Percentiles rank a stretch among this genome's conserved stretches.
Conservation (phyloP, 2,888 invertebrate genomes). For the Ectropis crepuscularia region DNA sequence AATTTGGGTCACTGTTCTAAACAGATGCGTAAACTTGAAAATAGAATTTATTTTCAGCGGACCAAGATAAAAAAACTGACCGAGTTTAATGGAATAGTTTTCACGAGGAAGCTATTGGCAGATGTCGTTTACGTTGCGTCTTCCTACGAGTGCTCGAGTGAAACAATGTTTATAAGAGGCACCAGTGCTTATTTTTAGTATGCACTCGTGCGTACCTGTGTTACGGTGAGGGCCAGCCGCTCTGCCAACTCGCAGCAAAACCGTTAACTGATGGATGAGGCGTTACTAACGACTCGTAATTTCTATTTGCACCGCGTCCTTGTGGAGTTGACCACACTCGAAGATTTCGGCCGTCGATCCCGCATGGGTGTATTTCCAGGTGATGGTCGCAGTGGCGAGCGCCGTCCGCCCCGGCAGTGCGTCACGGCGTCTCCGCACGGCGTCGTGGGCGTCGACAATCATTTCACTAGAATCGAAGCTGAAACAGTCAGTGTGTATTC, state of each 20-base stretch:
- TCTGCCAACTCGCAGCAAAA: conserved; percentile 67
- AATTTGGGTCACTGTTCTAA: conserved; percentile 75
- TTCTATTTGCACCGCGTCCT: conserved; percentile 59
- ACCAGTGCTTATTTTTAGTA: conserved; percentile 53
- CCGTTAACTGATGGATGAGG: conserved; percentile 70
- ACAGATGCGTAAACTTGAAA: conserved; percentile 77
- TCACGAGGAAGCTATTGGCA: conserved; percentile 8
- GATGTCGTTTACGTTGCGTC: neutral
- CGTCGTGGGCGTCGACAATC: conserved; percentile 71
- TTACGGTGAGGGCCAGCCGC: conserved; percentile 49
- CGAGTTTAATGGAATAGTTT: conserved; percentile 39
- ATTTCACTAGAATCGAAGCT: conserved; percentile 74
- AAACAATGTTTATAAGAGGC: conserved; percentile 32
- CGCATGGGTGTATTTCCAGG: conserved; percentile 68
- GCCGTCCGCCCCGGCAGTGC: conserved; percentile 54
- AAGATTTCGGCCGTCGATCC: conserved; percentile 43
- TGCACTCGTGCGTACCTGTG: conserved; percentile 59
- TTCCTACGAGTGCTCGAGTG: conserved; percentile 2
- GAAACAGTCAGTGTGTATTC: conserved; percentile 74
- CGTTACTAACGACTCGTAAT: conserved; percentile 58
- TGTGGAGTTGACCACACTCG: conserved; percentile 35
- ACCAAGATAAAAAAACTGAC: conserved; percentile 55
- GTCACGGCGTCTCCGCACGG: conserved; percentile 60
- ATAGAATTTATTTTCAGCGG: conserved; percentile 73
- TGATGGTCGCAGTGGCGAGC: conserved; percentile 68